These are phyloP conservation scores for Clistopyga incitator DNA, from an alignment of 2,888 invertebrate species.

Conservation along the genomic window DNA sequence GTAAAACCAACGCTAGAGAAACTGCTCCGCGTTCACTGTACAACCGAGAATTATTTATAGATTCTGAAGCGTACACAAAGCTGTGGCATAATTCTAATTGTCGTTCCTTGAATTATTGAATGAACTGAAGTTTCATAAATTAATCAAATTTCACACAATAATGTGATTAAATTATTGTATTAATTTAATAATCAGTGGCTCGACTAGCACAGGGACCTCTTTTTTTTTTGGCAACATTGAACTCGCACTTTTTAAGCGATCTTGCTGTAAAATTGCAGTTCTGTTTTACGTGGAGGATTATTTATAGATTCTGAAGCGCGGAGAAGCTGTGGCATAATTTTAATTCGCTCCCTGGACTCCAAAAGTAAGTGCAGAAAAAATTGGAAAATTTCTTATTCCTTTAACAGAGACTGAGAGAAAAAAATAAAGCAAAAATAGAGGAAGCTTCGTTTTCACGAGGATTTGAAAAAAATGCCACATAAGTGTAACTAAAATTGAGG, in stretches of 20 bases:
- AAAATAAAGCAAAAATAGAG: background rate
- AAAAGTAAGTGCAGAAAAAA: slow-evolving; percentile 5
- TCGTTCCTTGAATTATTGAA: slow-evolving; percentile 35
- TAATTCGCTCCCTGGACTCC: slow-evolving; percentile 53
- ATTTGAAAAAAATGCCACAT: no score
- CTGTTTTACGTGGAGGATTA: slow-evolving; percentile 35
- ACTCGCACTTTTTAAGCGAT: no score
- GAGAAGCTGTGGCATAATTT: slow-evolving; percentile 53
- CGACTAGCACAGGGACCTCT: no score
- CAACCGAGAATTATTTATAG: slow-evolving; percentile 59
- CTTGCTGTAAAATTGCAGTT: no score
- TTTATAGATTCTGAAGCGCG: slow-evolving; percentile 59
- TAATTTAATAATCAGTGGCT: no score
- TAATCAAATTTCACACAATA: no score
- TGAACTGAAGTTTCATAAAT: background rate
- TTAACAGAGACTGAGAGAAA: slow-evolving; percentile 2
- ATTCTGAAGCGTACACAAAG: slow-evolving; percentile 43
- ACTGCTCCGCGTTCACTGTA: background rate
- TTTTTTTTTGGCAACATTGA: no score
- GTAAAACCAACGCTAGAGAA: slow-evolving; percentile 8
- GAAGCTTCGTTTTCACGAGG: no score
- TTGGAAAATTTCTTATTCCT: no score
- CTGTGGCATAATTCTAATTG: slow-evolving; percentile 61
- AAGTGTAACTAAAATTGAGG: no score
- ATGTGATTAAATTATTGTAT: no score